Base-by-base conservation (phyloP, 2,113 vertebrate species). In the Tautogolabrus adspersus region DNA sequence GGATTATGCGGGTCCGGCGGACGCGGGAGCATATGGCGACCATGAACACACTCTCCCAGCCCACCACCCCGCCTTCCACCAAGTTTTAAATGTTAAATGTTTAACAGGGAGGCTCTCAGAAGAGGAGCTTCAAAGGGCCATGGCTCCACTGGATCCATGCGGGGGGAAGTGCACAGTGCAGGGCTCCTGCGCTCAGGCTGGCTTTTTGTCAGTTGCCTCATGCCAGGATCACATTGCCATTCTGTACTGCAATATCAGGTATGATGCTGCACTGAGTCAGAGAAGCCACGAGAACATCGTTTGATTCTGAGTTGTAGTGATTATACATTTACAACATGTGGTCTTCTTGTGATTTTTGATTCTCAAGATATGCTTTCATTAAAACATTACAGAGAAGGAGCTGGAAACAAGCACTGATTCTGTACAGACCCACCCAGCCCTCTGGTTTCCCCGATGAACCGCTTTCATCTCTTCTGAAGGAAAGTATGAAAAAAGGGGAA, bases 71-170 rank as follows among this genome's bases (percentile, higher is more conserved):
- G n/a, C 26, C 5, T 18, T 13, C 47, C 30, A 5, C 22, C 3
- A 47, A 73, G 52, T 77, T 89, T 85, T 71, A 83, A 81, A 90
- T 83, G 79, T 78, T 89, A 90, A 90, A 90, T 92, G 88, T 91
- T 92, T 92, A 87, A 91, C 74, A 0, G 79, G 44, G 78, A 83
- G 65, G 67, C 80, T 85, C 82, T 89, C 77, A 69, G 82, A 89
- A 82, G 73, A 88, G 68, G 63, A 86, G 86, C 84, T 91, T 90
- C 87, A 90, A 89, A 90, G 83, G 72, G 59, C 22, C 22, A 21
- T 3, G 15, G 75, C 75, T 77, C 46, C 21, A 21, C 34, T 64
- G 72, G 30, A 79, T 75, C 46, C 11, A n/a, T 68, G 86, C 3
- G 6, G 26, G 63, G 62, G 65, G 54, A 30, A 18, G 63, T 30